Evolutionary conservation across 64 coral and sea anemone species (phyloP).

Genomic region (Porites lutea): DNA sequence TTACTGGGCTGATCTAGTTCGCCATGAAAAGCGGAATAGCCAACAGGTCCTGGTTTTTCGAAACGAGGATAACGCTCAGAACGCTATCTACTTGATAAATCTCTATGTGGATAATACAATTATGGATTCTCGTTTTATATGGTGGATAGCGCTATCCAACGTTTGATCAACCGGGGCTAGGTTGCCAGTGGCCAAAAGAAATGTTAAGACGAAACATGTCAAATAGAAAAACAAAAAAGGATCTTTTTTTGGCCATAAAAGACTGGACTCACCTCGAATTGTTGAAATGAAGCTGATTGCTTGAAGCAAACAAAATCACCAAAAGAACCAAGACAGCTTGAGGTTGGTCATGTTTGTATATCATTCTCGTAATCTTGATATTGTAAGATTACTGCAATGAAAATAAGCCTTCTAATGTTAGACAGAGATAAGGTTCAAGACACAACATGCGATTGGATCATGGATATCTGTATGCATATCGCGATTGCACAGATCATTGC

Average conservation of each 20-base stretch:
- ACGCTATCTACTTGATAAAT: too few relatives aligned
- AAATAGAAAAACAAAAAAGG: neutral
- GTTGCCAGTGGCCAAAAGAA: too few relatives aligned
- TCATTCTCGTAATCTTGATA: neutral
- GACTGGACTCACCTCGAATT: conserved; percentile 1
- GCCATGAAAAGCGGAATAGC: too few relatives aligned
- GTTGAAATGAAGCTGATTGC: neutral
- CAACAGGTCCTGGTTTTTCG: too few relatives aligned
- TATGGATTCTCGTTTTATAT: too few relatives aligned
- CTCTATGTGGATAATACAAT: too few relatives aligned
- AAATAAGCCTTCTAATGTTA: neutral
- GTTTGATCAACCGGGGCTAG: too few relatives aligned
- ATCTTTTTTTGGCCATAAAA: neutral
- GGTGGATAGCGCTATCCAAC: too few relatives aligned
- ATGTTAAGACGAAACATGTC: too few relatives aligned
- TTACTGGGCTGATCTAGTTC: too few relatives aligned
- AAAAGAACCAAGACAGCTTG: neutral
- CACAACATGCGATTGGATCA: neutral
- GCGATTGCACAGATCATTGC: too few relatives aligned
- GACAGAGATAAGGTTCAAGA: neutral
- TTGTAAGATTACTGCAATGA: neutral
- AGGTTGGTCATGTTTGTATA: neutral
- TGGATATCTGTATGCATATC: neutral
- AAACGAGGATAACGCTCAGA: too few relatives aligned
- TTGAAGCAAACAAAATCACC: neutral